A percentile compares a stretch with the other conserved stretches of the same genome.
These are phyloP conservation scores for Campoletis raptor DNA, from an alignment of 2,888 invertebrate species.

Conservation along the genomic window DNA sequence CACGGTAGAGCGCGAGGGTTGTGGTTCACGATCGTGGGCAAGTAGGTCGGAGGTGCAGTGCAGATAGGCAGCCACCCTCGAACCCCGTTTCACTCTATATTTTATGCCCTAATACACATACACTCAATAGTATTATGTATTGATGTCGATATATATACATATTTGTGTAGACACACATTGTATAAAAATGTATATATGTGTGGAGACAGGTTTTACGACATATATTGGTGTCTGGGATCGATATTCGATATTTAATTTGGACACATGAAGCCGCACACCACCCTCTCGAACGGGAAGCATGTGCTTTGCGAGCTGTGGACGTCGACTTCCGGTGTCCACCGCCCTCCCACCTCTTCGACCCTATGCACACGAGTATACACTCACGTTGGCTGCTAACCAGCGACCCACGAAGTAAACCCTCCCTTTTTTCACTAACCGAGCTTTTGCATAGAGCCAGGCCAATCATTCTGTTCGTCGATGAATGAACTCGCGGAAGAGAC, in stretches of 20 bases:
- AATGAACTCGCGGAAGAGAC: conserved; percentile 54
- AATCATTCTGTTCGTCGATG: conserved; percentile 60
- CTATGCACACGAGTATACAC: conserved; percentile 16
- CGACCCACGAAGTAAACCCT: conserved; percentile 50
- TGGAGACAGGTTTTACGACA: not conserved
- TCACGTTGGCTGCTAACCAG: conserved; percentile 45
- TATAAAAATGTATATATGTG: not conserved
- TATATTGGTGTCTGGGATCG: conserved; percentile 66
- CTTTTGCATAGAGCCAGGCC: conserved; percentile 36
- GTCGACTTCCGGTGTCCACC: conserved; percentile 66
- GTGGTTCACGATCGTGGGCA: conserved; percentile 71
- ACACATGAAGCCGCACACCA: conserved; percentile 68
- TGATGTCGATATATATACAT: not conserved
- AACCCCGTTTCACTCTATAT: conserved; percentile 55
- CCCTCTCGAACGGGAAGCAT: conserved; percentile 60
- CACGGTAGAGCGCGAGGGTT: conserved; percentile 63
- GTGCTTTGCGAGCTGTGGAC: conserved; percentile 62
- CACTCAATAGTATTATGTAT: not conserved
- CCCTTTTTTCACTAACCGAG: conserved; percentile 11
- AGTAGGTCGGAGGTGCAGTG: conserved; percentile 71
- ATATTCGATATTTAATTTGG: conserved; percentile 80
- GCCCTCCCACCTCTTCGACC: conserved; percentile 11
- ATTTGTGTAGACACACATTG: not conserved
- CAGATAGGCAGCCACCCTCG: conserved; percentile 66
- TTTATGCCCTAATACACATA: conserved; percentile 30